These are phyloP conservation scores for Neoarius graeffei DNA, from an alignment of 2,113 vertebrate species.

Conservation along the genomic window DNA sequence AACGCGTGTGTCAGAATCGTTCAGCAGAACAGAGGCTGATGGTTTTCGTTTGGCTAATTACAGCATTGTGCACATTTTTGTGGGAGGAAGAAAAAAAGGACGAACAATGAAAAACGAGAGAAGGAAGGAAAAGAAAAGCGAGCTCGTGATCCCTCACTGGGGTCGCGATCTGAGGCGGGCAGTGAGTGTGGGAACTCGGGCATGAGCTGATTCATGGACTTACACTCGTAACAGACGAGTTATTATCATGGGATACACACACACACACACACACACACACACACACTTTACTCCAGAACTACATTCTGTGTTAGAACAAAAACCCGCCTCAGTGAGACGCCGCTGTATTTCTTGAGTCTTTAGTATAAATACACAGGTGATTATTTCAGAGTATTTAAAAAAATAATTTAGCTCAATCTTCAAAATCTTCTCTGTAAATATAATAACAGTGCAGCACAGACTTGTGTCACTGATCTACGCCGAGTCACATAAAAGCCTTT, in stretches of 20 bases:
- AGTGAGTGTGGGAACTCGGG: constrained; percentile 11
- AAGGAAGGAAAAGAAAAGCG: neutral
- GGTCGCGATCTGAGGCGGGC: neutral
- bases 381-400: too few species aligned
- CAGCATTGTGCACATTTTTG: constrained; percentile 2
- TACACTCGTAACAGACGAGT: too few species aligned
- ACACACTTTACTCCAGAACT: neutral
- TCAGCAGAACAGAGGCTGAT: neutral
- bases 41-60: neutral
- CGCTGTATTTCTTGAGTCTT: neutral
- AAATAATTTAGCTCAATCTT: too few species aligned
- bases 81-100: constrained; percentile 3
- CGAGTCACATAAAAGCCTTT: too few species aligned
- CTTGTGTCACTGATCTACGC: too few species aligned
- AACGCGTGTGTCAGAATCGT: neutral
- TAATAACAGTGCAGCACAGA: too few species aligned
- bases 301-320: neutral
- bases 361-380: neutral
- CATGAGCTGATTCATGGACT: neutral
- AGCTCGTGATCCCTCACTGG: neutral
- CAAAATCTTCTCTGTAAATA: too few species aligned
- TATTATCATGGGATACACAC: neutral
- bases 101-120: neutral
- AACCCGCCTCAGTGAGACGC: neutral
- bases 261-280: neutral